Conservation (phyloP, 2,888 invertebrate genomes). For the Pyrrhia umbra region DNA sequence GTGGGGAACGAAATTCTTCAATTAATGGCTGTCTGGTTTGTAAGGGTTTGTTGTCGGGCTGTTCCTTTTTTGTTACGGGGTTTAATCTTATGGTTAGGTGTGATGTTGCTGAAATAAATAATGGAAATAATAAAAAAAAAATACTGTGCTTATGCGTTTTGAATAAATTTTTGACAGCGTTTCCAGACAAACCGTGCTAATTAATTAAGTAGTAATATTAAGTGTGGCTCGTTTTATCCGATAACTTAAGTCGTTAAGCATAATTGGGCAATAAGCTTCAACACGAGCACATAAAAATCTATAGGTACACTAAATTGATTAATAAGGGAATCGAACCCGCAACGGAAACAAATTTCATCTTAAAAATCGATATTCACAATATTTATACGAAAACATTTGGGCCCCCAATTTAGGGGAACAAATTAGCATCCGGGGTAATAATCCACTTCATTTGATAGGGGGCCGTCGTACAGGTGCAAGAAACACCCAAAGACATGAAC, state of each 20-base stretch:
- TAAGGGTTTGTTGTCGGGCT: constrained; percentile 31
- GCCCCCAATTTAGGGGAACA: constrained; percentile 37
- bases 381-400: constrained; percentile 9
- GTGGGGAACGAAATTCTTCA: constrained; percentile 62
- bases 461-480: constrained; percentile 58
- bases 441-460: constrained; percentile 59
- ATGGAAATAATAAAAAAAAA: background rate
- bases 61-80: constrained; percentile 1
- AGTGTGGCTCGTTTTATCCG: too few species aligned
- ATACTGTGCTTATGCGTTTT: too few species aligned
- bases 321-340: background rate
- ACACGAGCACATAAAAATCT: too few species aligned
- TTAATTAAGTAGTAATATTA: too few species aligned
- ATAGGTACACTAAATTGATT: too few species aligned
- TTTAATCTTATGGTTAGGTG: background rate
- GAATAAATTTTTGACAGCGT: background rate
- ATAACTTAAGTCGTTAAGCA: too few species aligned
- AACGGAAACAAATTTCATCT: background rate
- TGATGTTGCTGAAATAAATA: background rate
- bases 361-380: constrained; percentile 3
- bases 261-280: too few species aligned
- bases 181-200: too few species aligned
- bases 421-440: constrained; percentile 43
- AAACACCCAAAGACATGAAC: constrained; percentile 46
- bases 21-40: constrained; percentile 63